Conservation (phyloP, 2,113 vertebrate species). For the Thryonomys swinderianus region DNA sequence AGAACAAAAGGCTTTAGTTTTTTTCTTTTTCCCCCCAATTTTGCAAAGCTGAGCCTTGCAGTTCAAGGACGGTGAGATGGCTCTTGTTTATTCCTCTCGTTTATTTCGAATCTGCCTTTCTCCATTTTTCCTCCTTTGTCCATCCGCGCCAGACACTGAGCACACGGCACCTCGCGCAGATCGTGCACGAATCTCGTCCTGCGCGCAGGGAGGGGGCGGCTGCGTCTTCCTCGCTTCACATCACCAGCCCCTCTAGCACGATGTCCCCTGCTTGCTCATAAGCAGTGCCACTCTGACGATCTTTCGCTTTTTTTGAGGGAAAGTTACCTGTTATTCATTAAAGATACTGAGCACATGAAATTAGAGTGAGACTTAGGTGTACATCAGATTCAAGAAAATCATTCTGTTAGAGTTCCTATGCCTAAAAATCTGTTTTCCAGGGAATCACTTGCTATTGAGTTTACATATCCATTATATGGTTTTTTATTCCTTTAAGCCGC, state of each 20-base stretch:
- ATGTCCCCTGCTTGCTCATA: neutral
- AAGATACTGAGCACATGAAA: neutral
- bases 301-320: neutral
- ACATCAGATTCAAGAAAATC: conserved; percentile 2
- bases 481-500: neutral
- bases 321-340: neutral
- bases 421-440: conserved; percentile 3
- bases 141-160: neutral
- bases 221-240: neutral
- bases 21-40: neutral
- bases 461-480: neutral
- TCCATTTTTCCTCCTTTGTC: neutral
- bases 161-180: neutral
- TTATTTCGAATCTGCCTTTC: neutral
- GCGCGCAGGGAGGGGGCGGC: neutral
- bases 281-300: neutral
- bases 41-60: conserved; percentile 46
- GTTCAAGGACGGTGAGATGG: conserved; percentile 47
- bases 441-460: neutral
- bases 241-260: neutral
- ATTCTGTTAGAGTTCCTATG: neutral
- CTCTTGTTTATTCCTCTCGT: neutral
- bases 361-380: neutral
- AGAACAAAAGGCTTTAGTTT: conserved; percentile 1
- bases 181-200: neutral